These are phyloP conservation scores for Oscheius sp. DNA, from an alignment of 1,140 invertebrate species.

Conservation along the genomic window DNA sequence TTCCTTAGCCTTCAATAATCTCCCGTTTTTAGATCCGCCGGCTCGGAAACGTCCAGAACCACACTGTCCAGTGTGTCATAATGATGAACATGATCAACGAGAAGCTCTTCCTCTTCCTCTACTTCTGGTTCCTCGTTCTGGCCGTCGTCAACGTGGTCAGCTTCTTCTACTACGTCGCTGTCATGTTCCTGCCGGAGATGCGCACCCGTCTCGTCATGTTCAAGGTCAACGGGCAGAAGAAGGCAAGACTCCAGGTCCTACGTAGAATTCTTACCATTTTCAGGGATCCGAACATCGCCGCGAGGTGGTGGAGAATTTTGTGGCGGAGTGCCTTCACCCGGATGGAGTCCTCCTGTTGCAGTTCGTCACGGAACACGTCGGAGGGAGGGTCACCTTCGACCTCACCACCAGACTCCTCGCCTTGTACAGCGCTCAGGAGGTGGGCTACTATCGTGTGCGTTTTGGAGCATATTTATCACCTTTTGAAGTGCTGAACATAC, in stretches of 20 bases:
- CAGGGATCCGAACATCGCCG: background rate
- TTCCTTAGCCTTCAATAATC: slow-evolving; percentile 3
- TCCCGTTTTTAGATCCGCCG: too few species aligned
- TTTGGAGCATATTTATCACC: too few species aligned
- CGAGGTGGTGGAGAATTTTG: background rate
- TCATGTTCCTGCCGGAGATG: background rate
- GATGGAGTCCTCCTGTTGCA: slow-evolving; percentile 23
- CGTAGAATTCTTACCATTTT: background rate
- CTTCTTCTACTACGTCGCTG: background rate
- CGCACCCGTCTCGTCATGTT: background rate
- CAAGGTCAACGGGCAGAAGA: background rate
- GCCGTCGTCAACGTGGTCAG: background rate
- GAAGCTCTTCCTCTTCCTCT: slow-evolving; percentile 36
- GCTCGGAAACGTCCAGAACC: slow-evolving; percentile 47
- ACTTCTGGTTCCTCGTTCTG: background rate
- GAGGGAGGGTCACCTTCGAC: slow-evolving; percentile 5
- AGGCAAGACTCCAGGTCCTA: too few species aligned
- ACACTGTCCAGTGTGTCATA: slow-evolving; percentile 55
- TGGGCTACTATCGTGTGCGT: too few species aligned
- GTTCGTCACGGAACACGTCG: slow-evolving; percentile 17
- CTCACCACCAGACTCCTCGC: background rate
- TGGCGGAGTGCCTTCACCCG: slow-evolving; percentile 23
- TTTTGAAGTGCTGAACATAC: too few species aligned
- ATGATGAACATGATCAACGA: slow-evolving; percentile 61
- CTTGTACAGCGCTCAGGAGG: background rate